Evolutionary conservation across 1,140 invertebrate genomes (phyloP).

Genomic region (Papilio polyxenes): DNA sequence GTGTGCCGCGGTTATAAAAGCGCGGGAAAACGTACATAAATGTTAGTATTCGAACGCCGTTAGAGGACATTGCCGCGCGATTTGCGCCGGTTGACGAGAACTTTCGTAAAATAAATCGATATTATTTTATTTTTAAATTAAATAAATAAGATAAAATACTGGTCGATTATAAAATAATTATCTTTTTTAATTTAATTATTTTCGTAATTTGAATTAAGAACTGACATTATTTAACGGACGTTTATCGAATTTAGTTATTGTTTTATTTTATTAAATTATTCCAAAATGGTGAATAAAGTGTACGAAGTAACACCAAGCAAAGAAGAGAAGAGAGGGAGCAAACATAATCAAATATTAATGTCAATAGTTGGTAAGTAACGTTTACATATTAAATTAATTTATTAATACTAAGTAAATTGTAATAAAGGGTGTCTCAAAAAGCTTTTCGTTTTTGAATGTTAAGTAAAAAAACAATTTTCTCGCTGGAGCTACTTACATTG

Average conservation of each 20-base stretch:
- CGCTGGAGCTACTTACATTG: not conserved
- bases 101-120: not conserved
- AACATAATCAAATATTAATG: conserved; percentile 72
- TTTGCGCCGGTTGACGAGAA: not conserved
- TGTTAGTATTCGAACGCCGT: conserved; percentile 29
- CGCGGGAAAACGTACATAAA: conserved; percentile 34
- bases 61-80: conserved; percentile 6
- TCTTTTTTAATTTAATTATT: conserved; percentile 29
- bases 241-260: conserved; percentile 8
- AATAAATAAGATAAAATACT: conserved; percentile 3
- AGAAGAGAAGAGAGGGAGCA: conserved; percentile 56
- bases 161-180: not conserved
- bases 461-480: conserved; percentile 14
- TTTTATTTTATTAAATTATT: conserved; percentile 15
- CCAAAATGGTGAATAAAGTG: conserved; percentile 70
- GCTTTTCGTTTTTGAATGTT: conserved; percentile 19
- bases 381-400: not conserved
- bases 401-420: no score
- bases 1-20: conserved; percentile 40
- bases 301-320: conserved; percentile 59
- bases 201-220: not conserved
- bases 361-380: conserved; percentile 69
- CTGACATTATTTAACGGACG: not conserved
- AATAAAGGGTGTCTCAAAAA: conserved; percentile 4
- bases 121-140: not conserved